Base-by-base conservation (phyloP, 30 jellyfish, hydroid and myxozoan species). In the Cassiopea andromeda region DNA sequence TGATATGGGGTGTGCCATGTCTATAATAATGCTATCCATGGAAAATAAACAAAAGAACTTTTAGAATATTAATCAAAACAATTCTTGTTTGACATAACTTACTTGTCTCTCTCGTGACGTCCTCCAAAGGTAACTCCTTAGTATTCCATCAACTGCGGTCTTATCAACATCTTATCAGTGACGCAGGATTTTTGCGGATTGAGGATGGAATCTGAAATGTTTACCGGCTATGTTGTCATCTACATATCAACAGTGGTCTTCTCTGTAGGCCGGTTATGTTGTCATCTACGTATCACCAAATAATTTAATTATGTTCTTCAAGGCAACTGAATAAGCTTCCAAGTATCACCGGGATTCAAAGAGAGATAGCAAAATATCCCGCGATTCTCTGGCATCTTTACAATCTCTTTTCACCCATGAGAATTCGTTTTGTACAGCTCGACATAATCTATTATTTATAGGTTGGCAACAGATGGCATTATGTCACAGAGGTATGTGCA, bases 381-480 rank as follows among this genome's bases (percentile, higher is more conserved):
- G 73, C 43, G 15, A 4, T 14, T 5, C 47, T 71, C 48, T 60
- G 47, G 17, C 19, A 60, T 48, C 80, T 2, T 73, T 18, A 48
- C 48, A 78, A 78, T 68, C 38, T 74, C 46, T 82, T 82, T 82
- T 82, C 58, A 50, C 44, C 85, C 72, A 76, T 84, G 85, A 76
- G 92, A 84, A 84, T 84, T 84, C 92, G 85, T 48, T 69, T 84
- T 84, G 85, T 69, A 19, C 44, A 70, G 50, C 85, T 19, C 48
- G 7, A 84, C 78, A 1, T 73, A 18, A 69, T 87, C 46, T 75
- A 75, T 87, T 59, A 87, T 87, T 77, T 60, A 87, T 8, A 13
- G 13, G 94, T 87, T 77, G 16, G 78, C 75, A 87, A 43, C 94
- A 87, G 86, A 87, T 87, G 94, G 94, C 27, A 60, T 46, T 17